Conservation (phyloP, 2,888 invertebrate genomes). For the Gymnoscelis rufifasciata region DNA sequence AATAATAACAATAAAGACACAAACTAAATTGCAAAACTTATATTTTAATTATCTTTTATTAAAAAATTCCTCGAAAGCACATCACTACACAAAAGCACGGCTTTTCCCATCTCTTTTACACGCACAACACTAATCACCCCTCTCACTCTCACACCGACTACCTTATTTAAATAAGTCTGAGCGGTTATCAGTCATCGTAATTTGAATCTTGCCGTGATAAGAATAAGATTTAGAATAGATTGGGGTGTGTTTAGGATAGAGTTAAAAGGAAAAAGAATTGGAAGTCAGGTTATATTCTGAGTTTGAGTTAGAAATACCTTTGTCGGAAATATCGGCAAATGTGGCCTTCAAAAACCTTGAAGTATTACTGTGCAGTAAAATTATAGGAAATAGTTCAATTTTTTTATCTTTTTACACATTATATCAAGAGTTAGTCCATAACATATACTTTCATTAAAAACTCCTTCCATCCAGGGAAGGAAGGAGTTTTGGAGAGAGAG, state of each 20-base stretch:
- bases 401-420: too few relatives aligned
- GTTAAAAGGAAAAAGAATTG: constrained; percentile 55
- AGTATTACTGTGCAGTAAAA: too few relatives aligned
- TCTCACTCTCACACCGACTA: constrained; percentile 65
- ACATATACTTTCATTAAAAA: too few relatives aligned
- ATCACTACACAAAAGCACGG: constrained; percentile 61
- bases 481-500: too few relatives aligned
- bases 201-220: constrained; percentile 40
- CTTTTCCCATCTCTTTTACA: constrained; percentile 53
- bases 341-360: constrained; percentile 47
- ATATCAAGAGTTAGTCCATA: too few relatives aligned
- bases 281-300: constrained; percentile 59
- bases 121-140: constrained; percentile 48
- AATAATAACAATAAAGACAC: too few relatives aligned
- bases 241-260: constrained; percentile 23
- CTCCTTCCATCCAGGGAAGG: too few relatives aligned
- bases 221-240: constrained; percentile 35
- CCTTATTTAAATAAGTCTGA: constrained; percentile 77
- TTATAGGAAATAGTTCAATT: too few relatives aligned
- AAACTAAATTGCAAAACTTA: neutral
- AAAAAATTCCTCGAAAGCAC: constrained; percentile 34
- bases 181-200: constrained; percentile 46
- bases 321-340: constrained; percentile 60
- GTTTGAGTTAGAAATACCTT: constrained; percentile 59
- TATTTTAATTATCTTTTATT: neutral